Evolutionary conservation across 1,140 invertebrate species (phyloP), one percentile per base, ranked within the genome.

Genomic region (Drosophila micromelanica): DNA sequence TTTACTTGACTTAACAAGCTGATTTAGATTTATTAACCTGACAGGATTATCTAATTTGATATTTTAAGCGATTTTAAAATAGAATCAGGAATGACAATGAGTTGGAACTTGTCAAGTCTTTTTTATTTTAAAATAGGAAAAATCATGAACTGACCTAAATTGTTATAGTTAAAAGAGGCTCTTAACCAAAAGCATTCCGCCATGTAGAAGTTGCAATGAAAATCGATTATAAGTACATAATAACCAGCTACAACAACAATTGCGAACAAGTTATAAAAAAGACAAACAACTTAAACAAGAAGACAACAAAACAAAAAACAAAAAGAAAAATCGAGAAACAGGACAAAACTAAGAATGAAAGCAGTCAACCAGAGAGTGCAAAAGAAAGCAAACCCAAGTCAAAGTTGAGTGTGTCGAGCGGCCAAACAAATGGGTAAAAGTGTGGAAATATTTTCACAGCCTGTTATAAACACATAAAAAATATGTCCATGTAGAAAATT

Each of bases 21-120:
- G 67, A 76, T 80, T 84, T 85, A 80, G 76, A 84, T 85, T 84
- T 84, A 80, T 84, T 85, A 80, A 84, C 80, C 73, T 76, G 80
- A 69, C 68, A 76, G 67, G 17, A 69, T 85, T 76, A 76, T 74
- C 75, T 72, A 76, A 69, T 80, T 70, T 38, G n/a, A 4, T 3
- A n/a, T 48, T 48, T 12, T 46, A 17, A 17, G 1, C 17, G 17
- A 17, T 17, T 17, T 17, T 1, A 17, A 2, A 2, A 2, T 17
- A 17, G 17, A 17, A 17, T 17, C 17, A 17, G 17, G 17, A 17
- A 2, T 17, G 17, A 17, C 2, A 17, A 17, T 17, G 1, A 17
- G 17, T 17, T 17, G 17, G 17, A 17, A 1, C 17, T 17, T 17
- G 17, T 17, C 17, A 38, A 38, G 3, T 38, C 12, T 12, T 38